Conservation (phyloP, 1,140 invertebrate genomes). For the Cylas formicarius region DNA sequence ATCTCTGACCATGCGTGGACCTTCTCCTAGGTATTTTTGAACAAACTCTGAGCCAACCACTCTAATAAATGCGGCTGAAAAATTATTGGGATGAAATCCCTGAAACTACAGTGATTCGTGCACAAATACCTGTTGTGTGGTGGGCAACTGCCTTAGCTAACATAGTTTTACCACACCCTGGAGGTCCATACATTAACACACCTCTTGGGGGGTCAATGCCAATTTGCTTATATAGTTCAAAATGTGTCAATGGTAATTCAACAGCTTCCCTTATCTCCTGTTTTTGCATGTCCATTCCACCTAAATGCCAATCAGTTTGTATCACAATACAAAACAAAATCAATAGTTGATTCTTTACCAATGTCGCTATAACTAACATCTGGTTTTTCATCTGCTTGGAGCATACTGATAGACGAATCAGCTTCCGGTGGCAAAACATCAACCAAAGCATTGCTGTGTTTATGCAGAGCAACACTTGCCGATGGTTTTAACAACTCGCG, state of each 20-base stretch:
- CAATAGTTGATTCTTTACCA: slow-evolving; percentile 46
- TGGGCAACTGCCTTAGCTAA: slow-evolving; percentile 98
- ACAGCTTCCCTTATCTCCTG: slow-evolving; percentile 99
- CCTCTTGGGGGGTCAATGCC: slow-evolving; percentile 94
- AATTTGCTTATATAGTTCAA: slow-evolving; percentile 99
- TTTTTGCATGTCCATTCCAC: slow-evolving; percentile 98
- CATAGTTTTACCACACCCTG: slow-evolving; percentile 97
- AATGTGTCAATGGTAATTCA: slow-evolving; percentile 95
- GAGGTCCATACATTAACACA: slow-evolving; percentile 97
- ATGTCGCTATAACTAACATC: slow-evolving; percentile 97
- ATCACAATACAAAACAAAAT: neutral
- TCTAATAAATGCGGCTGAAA: slow-evolving; percentile 88
- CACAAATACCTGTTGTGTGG: slow-evolving; percentile 91
- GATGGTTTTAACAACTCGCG: slow-evolving; percentile 82
- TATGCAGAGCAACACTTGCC: slow-evolving; percentile 85
- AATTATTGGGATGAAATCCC: neutral
- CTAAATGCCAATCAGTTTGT: slow-evolving; percentile 2
- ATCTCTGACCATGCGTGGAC: slow-evolving; percentile 97
- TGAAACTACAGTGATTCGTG: slow-evolving; percentile 6
- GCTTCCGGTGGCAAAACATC: slow-evolving; percentile 90
- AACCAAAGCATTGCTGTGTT: slow-evolving; percentile 89
- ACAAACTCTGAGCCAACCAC: slow-evolving; percentile 99
- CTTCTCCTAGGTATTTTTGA: slow-evolving; percentile 98
- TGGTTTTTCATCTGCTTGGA: slow-evolving; percentile 97
- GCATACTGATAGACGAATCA: slow-evolving; percentile 93